Evolutionary conservation across 2,888 invertebrate genomes (phyloP), one percentile per base, ranked within the genome.

Genomic region (Metacarcinus magister): DNA sequence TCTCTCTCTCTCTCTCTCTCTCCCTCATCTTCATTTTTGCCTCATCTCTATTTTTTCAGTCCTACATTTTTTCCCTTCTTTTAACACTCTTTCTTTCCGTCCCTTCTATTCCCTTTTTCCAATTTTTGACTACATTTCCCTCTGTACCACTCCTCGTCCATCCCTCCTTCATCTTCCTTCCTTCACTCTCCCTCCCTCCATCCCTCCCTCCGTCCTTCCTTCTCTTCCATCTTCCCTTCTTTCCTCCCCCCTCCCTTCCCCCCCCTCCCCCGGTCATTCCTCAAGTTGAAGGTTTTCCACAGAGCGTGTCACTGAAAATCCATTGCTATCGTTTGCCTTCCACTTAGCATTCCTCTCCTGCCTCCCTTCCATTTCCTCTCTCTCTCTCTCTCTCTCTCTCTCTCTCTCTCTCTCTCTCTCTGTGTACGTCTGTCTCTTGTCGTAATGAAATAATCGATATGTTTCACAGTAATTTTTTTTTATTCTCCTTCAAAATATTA

Each of bases 271-370:
- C 82, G 13, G 82, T 82, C 82, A 82, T 82, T 32, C 82, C 82
- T 82, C 82, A 82, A 82, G 10, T 32, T 82, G 82, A 28, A 7
- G 32, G 82, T 82, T 82, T 82, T 82, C 82, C 82, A 82, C 82
- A 82, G 82, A 82, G 82, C 82, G 32, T 82, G 82, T 82, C 82
- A 82, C 32, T 82, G 82, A 82, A 82, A 82, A 82, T 82, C 82
- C 82, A 82, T 82, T 82, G 82, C 32, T 82, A 82, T 82, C 82
- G 82, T 82, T 82, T 82, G 82, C 82, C 82, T 82, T 82, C 82
- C 82, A 82, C 82, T 82, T 82, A 82, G 82, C 82, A 82, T 82
- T 82, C 82, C 82, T 82, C 82, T 32, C 82, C 32, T 10, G 82
- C 82, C 32, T 82, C 82, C 82, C 82, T 82, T 82, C 82, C 82